Evolutionary conservation across 2,113 vertebrate genomes (phyloP).

Genomic region (Garra rufa): DNA sequence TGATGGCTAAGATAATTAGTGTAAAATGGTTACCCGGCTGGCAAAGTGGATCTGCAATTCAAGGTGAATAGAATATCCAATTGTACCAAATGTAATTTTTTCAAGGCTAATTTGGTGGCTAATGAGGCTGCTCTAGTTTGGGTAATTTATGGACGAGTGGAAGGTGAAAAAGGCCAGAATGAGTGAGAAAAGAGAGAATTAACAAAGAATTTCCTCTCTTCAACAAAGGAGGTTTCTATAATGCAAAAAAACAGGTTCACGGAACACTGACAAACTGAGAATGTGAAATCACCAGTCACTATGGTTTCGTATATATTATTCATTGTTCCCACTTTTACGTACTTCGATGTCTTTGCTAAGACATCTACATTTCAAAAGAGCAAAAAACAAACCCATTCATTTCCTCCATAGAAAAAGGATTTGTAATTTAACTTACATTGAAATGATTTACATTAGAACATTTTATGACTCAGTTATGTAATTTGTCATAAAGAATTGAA

Average conservation of each 20-base stretch:
- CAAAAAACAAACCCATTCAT: neutral
- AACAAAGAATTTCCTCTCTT: neutral
- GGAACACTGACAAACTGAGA: neutral
- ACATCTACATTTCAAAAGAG: neutral
- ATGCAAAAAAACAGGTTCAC: slow-evolving; percentile 27
- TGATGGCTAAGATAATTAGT: slow-evolving; percentile 63
- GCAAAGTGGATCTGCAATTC: slow-evolving; percentile 51
- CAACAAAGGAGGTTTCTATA: neutral
- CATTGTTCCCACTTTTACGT: neutral
- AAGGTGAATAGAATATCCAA: slow-evolving; percentile 64
- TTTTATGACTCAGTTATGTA: neutral
- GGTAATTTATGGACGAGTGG: slow-evolving; percentile 55
- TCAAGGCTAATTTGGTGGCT: slow-evolving; percentile 62
- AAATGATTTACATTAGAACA: neutral
- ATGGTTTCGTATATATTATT: neutral
- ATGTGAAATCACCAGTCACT: neutral
- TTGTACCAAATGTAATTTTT: slow-evolving; percentile 61
- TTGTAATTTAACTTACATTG: neutral
- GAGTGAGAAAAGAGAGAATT: neutral
- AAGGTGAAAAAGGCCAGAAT: slow-evolving; percentile 41
- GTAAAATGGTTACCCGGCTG: slow-evolving; percentile 61
- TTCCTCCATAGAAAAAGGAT: neutral
- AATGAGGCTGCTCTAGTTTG: slow-evolving; percentile 62
- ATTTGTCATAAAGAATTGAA: neutral
- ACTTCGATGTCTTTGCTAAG: neutral